phyloP scores from a whole-genome alignment of 2,113 vertebrate species.

The Coptodon bakossiorum region DNA sequence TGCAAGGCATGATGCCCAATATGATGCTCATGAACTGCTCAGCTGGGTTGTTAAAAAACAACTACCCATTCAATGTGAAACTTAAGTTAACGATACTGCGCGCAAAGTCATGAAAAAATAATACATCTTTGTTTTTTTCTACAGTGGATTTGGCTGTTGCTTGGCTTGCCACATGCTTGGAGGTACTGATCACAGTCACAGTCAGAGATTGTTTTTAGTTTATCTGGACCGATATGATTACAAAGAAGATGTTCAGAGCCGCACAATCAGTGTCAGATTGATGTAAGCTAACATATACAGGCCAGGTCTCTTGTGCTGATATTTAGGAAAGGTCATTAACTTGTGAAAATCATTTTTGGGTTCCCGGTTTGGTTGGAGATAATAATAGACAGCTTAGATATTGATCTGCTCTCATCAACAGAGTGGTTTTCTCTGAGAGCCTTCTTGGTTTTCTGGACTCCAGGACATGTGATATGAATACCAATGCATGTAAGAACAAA shows the following conservation, averaged over 20 bases:
- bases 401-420: constrained; percentile 60
- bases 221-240: constrained; percentile 14
- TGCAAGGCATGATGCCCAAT: constrained; percentile 37
- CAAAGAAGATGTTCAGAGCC: constrained; percentile 21
- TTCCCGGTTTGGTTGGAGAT: constrained; percentile 37
- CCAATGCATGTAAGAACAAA: constrained; percentile 10
- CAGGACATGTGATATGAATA: constrained; percentile 36
- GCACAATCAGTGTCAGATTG: constrained; percentile 36
- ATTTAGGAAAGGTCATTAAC: constrained; percentile 55
- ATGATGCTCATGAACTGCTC: constrained; percentile 33
- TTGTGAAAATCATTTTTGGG: constrained; percentile 43
- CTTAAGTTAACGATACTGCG: constrained; percentile 11
- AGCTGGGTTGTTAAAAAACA: constrained; percentile 50
- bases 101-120: constrained; percentile 15
- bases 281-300: constrained; percentile 42
- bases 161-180: not conserved
- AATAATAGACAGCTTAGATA: constrained; percentile 55
- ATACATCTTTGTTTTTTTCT: not conserved
- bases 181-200: constrained; percentile 4
- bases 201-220: constrained; percentile 9
- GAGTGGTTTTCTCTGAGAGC: constrained; percentile 45
- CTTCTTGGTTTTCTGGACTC: constrained; percentile 21
- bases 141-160: not conserved
- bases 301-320: constrained; percentile 17
- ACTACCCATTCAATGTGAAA: constrained; percentile 9